Evolutionary conservation across 1,140 invertebrate genomes (phyloP).

Genomic region (Aphis gossypii): DNA sequence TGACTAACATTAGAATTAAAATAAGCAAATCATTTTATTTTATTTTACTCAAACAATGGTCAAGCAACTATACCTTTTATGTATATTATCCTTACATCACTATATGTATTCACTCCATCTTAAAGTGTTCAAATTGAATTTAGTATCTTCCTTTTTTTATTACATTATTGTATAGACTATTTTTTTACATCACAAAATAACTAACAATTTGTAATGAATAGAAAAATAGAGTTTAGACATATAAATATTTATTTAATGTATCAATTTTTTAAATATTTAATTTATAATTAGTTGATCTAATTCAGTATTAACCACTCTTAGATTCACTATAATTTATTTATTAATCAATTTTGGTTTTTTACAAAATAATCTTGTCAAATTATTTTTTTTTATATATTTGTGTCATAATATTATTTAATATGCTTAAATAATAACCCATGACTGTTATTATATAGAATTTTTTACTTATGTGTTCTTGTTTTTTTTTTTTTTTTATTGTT

Average conservation of each 20-base stretch:
- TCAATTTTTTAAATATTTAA: not conserved
- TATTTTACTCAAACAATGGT: not conserved
- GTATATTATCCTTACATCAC: not conserved
- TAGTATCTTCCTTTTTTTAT: not conserved
- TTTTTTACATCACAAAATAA: conserved; percentile 3
- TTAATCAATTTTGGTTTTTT: not conserved
- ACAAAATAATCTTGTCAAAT: not conserved
- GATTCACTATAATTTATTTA: not conserved
- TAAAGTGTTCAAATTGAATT: not conserved
- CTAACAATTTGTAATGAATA: not conserved
- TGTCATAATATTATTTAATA: conserved; percentile 46
- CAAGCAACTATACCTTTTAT: not conserved
- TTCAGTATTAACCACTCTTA: not conserved
- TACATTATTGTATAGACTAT: not conserved
- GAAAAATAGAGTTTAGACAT: not conserved
- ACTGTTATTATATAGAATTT: conserved; percentile 22
- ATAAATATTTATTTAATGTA: not conserved
- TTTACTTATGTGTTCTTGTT: conserved; percentile 23
- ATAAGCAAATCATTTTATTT: not conserved
- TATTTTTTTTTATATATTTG: not conserved
- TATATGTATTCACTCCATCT: not conserved
- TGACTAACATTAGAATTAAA: not conserved
- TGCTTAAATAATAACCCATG: conserved; percentile 7
- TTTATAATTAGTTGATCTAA: not conserved
- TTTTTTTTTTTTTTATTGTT: conserved; percentile 25